Conservation (phyloP, 2,888 invertebrate species). For the Lepidocyrtinus sp. region DNA sequence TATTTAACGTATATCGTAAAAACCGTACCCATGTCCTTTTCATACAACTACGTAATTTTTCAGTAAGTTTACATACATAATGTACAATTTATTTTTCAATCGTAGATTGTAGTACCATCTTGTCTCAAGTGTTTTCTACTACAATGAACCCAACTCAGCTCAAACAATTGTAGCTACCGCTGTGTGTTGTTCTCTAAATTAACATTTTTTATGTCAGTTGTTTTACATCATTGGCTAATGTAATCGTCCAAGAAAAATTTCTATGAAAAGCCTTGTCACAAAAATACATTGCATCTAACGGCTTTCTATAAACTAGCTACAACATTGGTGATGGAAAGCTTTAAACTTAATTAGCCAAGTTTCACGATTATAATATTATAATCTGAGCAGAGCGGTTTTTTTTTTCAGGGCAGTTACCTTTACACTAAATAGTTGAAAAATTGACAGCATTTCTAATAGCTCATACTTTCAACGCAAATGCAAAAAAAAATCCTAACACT, state of each 20-base stretch:
- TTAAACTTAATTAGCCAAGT: neutral
- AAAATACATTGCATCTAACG: conserved; percentile 7
- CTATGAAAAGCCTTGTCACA: conserved; percentile 13
- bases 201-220: neutral
- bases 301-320: neutral
- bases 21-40: conserved; percentile 59
- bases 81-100: conserved; percentile 37
- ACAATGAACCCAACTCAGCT: neutral
- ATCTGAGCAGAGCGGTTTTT: conserved; percentile 7
- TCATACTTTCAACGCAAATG: too few relatives aligned
- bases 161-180: too few relatives aligned
- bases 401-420: too few relatives aligned
- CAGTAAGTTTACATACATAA: conserved; percentile 53
- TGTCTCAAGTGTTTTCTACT: neutral
- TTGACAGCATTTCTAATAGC: too few relatives aligned
- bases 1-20: conserved; percentile 60
- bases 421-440: too few relatives aligned
- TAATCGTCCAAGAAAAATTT: neutral
- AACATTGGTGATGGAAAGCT: neutral
- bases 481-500: too few relatives aligned
- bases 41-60: conserved; percentile 37
- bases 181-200: neutral
- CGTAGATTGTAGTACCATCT: conserved; percentile 8
- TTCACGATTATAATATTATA: neutral
- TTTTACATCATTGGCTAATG: neutral